Base-by-base conservation (phyloP, 2,888 invertebrate genomes). In the Parnassius apollo region DNA sequence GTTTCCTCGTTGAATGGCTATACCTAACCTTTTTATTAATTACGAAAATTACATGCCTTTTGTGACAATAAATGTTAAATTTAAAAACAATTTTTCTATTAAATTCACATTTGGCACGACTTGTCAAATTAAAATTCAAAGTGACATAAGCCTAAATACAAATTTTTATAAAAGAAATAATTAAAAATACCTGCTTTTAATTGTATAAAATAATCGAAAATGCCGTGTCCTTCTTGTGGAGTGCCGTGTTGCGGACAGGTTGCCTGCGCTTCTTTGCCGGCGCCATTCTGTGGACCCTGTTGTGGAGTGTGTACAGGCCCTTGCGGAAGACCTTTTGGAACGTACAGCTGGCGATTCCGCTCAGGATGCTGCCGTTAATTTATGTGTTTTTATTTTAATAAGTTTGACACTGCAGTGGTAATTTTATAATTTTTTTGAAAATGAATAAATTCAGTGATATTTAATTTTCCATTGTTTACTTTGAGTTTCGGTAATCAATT, bases 301-400 rank as follows among this genome's bases (percentile, higher is more conserved):
- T 73, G 73, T 46, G 78, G 79, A 49, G 72, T 78, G 3, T 81
- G 80, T 68, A 64, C 70, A n/a, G 73, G 79, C 0, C 79, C 81
- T 3, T 80, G 80, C 59, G 86, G 86, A 12, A 74, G 70, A 48
- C 85, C 86, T 48, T 88, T 87, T 65, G 88, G 88, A 2, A 76
- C 77, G 13, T 88, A 88, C 71, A 87, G 88, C 72, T 86, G 82
- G 81, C 74, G 85, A 13, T 83, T 70, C 64, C 70, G 77, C 11
- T 71, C 79, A 9, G 8, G 49, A 7, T 49, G 49, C 49, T 49
- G 13, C 9, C 13, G 13, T 9, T 49, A 13, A 49, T 13, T 49
- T 1, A 4, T 49, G 9, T 49, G 35, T 35, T 25, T 4, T 35
- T 35, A 0, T 7, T 35, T 4, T 7, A 35, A 35, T 7, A 7